Evolutionary conservation across 2,113 vertebrate species (phyloP).

Genomic region (Microcebus jonahi): DNA sequence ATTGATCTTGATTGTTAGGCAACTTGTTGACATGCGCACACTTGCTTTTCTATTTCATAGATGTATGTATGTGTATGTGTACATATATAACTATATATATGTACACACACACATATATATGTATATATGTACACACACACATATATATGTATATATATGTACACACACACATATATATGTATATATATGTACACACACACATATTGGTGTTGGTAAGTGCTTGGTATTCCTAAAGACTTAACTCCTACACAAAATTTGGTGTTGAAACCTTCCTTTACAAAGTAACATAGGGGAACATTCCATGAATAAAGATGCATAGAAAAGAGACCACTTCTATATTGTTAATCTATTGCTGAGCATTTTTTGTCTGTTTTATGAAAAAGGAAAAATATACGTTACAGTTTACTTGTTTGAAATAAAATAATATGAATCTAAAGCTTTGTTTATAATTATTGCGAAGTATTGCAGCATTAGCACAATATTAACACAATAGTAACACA

Average conservation of each 20-base stretch:
- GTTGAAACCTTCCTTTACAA: neutral
- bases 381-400: constrained; percentile 72
- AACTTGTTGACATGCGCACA: constrained; percentile 70
- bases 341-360: constrained; percentile 73
- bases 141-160: too few species aligned
- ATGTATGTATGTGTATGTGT: neutral
- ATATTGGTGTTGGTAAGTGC: neutral
- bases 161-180: too few species aligned
- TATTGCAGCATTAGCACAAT: neutral
- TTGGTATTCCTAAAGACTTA: constrained; percentile 19
- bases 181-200: neutral
- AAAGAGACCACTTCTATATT: constrained; percentile 68
- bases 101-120: too few species aligned
- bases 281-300: neutral
- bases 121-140: too few species aligned
- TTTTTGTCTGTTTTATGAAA: constrained; percentile 77
- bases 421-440: constrained; percentile 76
- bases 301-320: neutral
- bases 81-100: too few species aligned
- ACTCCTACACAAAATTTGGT: neutral
- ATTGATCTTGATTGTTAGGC: constrained; percentile 69
- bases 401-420: constrained; percentile 80
- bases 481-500: neutral
- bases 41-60: constrained; percentile 36
- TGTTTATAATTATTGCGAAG: neutral